Evolutionary conservation across 1,140 invertebrate species (phyloP).

Genomic region (Platyura marginata): DNA sequence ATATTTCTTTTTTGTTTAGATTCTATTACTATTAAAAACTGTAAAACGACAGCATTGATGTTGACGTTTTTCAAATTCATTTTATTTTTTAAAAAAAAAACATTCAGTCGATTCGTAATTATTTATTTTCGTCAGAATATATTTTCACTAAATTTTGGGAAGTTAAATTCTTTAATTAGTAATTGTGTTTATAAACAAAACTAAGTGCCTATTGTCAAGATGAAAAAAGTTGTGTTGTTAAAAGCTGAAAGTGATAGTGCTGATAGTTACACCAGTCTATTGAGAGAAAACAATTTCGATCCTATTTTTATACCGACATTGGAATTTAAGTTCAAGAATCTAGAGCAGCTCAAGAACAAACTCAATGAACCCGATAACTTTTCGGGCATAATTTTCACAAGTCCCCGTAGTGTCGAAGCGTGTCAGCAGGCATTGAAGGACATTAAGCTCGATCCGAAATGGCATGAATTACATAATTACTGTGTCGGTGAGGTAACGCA

Average conservation of each 20-base stretch:
- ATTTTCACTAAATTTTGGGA: no score
- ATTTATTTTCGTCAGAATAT: conserved; percentile 1
- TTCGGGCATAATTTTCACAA: conserved; percentile 31
- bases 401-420: conserved; percentile 30
- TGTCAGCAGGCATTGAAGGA: conserved; percentile 23
- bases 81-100: no score
- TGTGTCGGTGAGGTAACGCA: conserved; percentile 30
- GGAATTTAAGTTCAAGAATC: conserved; percentile 27
- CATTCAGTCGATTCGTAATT: no score
- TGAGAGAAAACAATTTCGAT: conserved; percentile 25
- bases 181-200: no score
- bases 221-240: conserved; percentile 31
- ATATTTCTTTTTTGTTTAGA: no score
- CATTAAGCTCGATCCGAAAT: conserved; percentile 24
- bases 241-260: conserved; percentile 33
- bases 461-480: conserved; percentile 29
- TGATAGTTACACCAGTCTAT: conserved; percentile 28
- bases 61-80: no score
- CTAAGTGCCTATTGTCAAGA: no score
- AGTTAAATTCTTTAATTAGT: no score
- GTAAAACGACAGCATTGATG: no score
- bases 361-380: conserved; percentile 23
- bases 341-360: conserved; percentile 21
- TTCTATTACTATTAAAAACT: no score
- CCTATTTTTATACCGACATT: conserved; percentile 31